These are phyloP conservation scores for Caenorhabditis panamensis DNA, from an alignment of 2,888 invertebrate genomes.

Conservation along the genomic window DNA sequence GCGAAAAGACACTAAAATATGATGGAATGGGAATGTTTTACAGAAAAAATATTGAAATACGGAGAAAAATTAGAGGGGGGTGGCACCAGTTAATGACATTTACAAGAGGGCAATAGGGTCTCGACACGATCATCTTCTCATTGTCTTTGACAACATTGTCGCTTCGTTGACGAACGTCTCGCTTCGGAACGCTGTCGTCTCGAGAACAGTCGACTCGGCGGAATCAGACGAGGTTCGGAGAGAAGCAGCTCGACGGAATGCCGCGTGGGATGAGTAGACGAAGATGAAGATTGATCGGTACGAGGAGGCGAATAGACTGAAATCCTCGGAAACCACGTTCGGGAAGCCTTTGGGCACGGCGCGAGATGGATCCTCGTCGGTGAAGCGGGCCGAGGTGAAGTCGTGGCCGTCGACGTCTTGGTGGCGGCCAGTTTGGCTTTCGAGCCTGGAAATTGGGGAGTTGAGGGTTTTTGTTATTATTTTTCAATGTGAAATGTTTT, in stretches of 20 bases:
- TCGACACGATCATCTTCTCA: conserved; percentile 10
- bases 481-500: too few species aligned
- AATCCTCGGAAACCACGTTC: conserved; percentile 7
- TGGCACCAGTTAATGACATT: too few species aligned
- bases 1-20: too few species aligned
- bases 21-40: too few species aligned
- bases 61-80: too few species aligned
- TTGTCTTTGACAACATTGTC: conserved; percentile 22
- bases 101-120: background rate
- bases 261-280: conserved; percentile 13
- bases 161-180: conserved; percentile 46
- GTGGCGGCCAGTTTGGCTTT: background rate
- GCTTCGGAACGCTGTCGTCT: conserved; percentile 35
- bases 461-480: too few species aligned
- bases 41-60: too few species aligned
- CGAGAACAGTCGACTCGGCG: conserved; percentile 20
- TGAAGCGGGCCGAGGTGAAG: conserved; percentile 27
- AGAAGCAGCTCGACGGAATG: conserved; percentile 9
- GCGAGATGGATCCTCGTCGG: conserved; percentile 14
- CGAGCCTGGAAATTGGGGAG: conserved; percentile 11
- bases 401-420: conserved; percentile 22
- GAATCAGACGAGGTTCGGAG: background rate
- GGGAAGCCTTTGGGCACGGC: background rate
- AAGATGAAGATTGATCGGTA: conserved; percentile 27
- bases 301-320: conserved; percentile 27